Evolutionary conservation across 2,888 invertebrate species (phyloP), one percentile per base, ranked within the genome.

Genomic region (Salticus scenicus): DNA sequence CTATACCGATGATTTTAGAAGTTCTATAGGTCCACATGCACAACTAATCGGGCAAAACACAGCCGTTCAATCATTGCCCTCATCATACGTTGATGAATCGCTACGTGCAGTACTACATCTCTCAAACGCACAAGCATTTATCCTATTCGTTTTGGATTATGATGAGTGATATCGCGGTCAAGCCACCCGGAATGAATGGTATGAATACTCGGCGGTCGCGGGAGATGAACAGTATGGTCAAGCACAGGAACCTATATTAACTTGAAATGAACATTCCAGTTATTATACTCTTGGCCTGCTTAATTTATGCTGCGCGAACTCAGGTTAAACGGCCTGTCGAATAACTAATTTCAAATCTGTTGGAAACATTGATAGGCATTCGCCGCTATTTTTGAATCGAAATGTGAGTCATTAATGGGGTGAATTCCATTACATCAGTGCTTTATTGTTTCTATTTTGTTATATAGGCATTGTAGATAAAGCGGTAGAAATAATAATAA

Each of bases 1-100:
- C 57, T 57, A 57, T 24, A 57, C 57, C 57, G 57, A 57, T 57
- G 57, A 57, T 57, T 57, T 57, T 24, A 57, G 24, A 57, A 57
- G 57, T 57, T 57, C 57, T 24, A 57, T 57, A 24, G 57, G 57
- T 57, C 57, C 57, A 57, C 24, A 20, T 24, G 57, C 57, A 57
- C 24, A 57, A 57, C 57, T 24, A 57, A 57, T 57, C 57, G 24
- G 17, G 57, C 57, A 4, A 12, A 24, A 24, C 24, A 57, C 57
- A 5, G 24, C 17, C 24, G 57, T 57, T 57, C 57, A 4, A n/a
- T 57, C 57, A 57, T 24, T 20, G 57, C 57, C 2, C 57, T 57
- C 24, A 5, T 57, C 20, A 57, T 57, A 24, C 57, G 57, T 57
- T 57, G 57, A 57, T 57, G 57, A 57, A 57, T 57, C 20, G 57